A percentile compares a stretch with the other conserved stretches of the same genome.
Evolutionary conservation across 1,140 invertebrate genomes (phyloP).

Genomic region (Plodia interpunctella): DNA sequence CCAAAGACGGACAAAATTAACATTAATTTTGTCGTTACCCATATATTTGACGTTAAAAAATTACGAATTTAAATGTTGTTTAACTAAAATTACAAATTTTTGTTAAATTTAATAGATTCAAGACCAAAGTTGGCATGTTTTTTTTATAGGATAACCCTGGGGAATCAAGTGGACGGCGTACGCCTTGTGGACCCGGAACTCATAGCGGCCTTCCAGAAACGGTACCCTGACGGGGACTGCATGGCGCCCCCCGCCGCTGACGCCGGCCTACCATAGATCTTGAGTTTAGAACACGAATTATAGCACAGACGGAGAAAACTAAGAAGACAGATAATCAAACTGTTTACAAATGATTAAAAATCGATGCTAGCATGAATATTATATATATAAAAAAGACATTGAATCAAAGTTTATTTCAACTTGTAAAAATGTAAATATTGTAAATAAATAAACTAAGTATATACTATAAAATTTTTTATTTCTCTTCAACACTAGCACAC

Average conservation of each 20-base stretch:
- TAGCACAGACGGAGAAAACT: too few species aligned
- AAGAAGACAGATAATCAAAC: too few species aligned
- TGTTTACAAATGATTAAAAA: too few species aligned
- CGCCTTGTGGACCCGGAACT: constrained; percentile 94
- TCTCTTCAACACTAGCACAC: background rate
- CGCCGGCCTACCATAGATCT: too few species aligned
- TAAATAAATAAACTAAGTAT: background rate
- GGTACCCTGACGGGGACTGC: constrained; percentile 96
- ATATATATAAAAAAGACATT: too few species aligned
- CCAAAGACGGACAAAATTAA: too few species aligned
- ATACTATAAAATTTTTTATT: background rate
- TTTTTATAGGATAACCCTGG: constrained; percentile 88
- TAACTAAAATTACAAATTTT: background rate
- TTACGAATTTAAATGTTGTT: background rate
- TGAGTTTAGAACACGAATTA: too few species aligned
- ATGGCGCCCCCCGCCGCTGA: constrained; percentile 82
- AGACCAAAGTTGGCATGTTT: too few species aligned
- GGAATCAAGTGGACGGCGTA: constrained; percentile 97
- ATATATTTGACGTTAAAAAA: too few species aligned
- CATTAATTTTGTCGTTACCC: too few species aligned
- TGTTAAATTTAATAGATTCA: background rate
- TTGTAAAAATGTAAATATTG: constrained; percentile 1
- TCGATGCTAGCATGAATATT: too few species aligned
- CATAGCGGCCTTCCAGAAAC: constrained; percentile 91
- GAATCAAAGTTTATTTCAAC: too few species aligned